Evolutionary conservation across 1,140 invertebrate genomes (phyloP).

Genomic region (Heliconius nattereri): DNA sequence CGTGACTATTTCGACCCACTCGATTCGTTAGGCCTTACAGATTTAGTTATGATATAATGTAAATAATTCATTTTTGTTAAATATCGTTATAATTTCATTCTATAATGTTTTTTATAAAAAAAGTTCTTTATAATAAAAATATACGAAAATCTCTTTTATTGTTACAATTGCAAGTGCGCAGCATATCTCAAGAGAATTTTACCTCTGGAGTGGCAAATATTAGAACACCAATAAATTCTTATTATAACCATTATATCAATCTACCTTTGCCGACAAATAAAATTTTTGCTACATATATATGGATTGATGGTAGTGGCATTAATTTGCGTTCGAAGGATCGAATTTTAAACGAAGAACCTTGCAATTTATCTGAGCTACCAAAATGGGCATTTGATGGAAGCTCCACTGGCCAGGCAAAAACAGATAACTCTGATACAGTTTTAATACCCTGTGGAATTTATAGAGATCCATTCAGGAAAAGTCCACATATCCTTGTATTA

Average conservation of each 20-base stretch:
- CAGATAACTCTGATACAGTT: conserved; percentile 92
- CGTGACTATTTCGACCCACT: neutral
- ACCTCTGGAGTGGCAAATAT: conserved; percentile 45
- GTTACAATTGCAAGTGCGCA: conserved; percentile 16
- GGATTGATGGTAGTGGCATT: conserved; percentile 95
- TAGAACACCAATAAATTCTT: conserved; percentile 59
- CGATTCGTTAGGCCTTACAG: neutral
- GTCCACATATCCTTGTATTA: conserved; percentile 93
- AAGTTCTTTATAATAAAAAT: neutral
- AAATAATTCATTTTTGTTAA: neutral
- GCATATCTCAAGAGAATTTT: conserved; percentile 44
- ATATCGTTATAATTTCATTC: neutral
- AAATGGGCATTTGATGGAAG: conserved; percentile 98
- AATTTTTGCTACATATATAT: conserved; percentile 91
- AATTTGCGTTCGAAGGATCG: conserved; percentile 90
- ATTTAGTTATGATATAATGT: neutral
- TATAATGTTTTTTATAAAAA: conserved; percentile 6
- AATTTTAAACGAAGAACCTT: conserved; percentile 86
- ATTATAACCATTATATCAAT: conserved; percentile 84
- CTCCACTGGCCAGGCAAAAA: conserved; percentile 89
- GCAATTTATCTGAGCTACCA: conserved; percentile 88
- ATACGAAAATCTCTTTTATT: neutral
- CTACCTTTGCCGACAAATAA: conserved; percentile 86
- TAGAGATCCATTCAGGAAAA: conserved; percentile 94
- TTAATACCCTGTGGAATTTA: conserved; percentile 94